Conservation (phyloP, 2,797 vertebrate species). For the Halcyon smyrnensis region DNA sequence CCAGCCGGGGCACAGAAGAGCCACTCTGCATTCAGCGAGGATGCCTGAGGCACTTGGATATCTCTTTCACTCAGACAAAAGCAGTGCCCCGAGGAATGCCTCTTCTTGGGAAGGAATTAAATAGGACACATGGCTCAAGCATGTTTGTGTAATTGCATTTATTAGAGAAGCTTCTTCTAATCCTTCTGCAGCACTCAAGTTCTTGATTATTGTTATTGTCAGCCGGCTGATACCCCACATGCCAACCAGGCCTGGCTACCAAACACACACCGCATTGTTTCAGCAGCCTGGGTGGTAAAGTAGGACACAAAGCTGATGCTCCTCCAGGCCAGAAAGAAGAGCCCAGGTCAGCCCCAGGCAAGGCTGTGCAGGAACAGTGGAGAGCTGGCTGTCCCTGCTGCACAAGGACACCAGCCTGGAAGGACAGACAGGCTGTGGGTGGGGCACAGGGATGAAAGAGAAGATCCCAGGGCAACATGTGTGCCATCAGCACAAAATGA, state of each 20-base stretch:
- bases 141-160: slow-evolving; percentile 27
- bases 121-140: neutral
- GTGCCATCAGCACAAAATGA: neutral
- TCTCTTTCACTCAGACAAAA: slow-evolving; percentile 17
- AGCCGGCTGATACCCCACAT: neutral
- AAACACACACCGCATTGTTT: neutral
- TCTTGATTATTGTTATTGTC: neutral
- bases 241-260: neutral
- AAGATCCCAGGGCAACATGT: neutral
- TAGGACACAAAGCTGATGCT: neutral
- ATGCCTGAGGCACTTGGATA: neutral
- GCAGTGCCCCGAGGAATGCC: slow-evolving; percentile 30
- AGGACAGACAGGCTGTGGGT: rapidly evolving
- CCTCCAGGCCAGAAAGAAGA: neutral
- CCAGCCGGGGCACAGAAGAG: slow-evolving; percentile 2
- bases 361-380: neutral
- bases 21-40: neutral
- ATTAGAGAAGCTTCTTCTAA: slow-evolving; percentile 33
- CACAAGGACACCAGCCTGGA: neutral
- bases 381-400: neutral
- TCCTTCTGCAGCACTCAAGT: neutral
- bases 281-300: neutral
- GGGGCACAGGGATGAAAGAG: neutral
- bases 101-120: slow-evolving; percentile 35
- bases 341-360: neutral